phyloP scores from a whole-genome alignment of 1,140 invertebrate species.

The Ptiloglossa arizonensis region DNA sequence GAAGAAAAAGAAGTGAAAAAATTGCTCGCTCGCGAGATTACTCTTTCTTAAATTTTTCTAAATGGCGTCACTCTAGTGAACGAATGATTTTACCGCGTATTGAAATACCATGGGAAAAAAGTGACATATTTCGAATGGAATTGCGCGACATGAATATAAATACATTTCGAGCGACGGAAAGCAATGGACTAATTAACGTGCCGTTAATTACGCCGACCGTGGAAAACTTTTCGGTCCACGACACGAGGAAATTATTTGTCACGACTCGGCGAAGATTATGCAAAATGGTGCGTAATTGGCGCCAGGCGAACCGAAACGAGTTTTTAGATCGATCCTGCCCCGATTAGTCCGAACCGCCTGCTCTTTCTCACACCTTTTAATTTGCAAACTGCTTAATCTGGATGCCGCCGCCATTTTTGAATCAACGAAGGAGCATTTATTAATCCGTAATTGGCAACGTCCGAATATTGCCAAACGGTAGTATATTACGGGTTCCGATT shows the following conservation, averaged over 20 bases:
- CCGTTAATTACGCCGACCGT: neutral
- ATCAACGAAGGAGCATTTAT: too few relatives aligned
- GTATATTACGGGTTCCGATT: too few relatives aligned
- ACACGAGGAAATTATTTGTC: conserved; percentile 35
- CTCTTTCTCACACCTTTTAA: conserved; percentile 22
- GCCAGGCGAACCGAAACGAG: conserved; percentile 32
- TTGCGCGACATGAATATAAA: neutral
- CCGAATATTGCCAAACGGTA: too few relatives aligned
- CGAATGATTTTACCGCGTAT: neutral
- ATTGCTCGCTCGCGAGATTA: too few relatives aligned
- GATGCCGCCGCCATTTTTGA: neutral
- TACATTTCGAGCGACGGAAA: conserved; percentile 4
- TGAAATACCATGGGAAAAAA: neutral
- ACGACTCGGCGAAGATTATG: conserved; percentile 16
- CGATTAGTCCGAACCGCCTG: conserved; percentile 16
- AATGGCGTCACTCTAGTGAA: too few relatives aligned
- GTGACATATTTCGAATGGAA: neutral
- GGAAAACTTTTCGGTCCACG: neutral
- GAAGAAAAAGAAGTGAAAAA: too few relatives aligned
- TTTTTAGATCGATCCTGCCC: conserved; percentile 26
- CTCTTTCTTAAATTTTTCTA: too few relatives aligned
- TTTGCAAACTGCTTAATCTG: neutral
- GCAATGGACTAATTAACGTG: conserved; percentile 26
- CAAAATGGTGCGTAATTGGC: conserved; percentile 33
- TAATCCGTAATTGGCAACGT: too few relatives aligned